These are phyloP conservation scores for Gobio occitaniae DNA, from an alignment of 2,797 vertebrate genomes.

Conservation along the genomic window DNA sequence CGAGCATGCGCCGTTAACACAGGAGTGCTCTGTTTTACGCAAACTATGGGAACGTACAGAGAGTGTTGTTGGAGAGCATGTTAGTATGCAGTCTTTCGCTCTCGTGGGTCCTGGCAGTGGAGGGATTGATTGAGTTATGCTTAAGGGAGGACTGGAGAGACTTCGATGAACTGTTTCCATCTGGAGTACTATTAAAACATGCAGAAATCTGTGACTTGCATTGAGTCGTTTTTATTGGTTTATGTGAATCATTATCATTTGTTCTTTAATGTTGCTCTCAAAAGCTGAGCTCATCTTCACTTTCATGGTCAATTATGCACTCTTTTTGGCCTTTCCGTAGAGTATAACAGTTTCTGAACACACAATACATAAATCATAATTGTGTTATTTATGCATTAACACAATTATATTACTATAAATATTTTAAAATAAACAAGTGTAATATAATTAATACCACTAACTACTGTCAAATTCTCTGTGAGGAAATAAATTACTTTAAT, in stretches of 20 bases:
- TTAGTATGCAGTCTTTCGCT: constrained; percentile 38
- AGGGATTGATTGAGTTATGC: constrained; percentile 53
- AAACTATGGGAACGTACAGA: constrained; percentile 9
- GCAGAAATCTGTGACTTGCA: background rate
- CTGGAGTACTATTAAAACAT: constrained; percentile 6
- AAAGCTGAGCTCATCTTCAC: background rate
- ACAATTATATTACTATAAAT: background rate
- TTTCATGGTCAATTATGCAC: background rate
- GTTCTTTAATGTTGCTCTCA: background rate
- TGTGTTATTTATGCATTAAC: background rate
- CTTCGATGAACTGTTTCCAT: constrained; percentile 20
- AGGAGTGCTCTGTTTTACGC: constrained; percentile 50
- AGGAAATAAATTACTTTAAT: background rate
- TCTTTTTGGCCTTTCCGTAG: background rate
- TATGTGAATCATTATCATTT: background rate
- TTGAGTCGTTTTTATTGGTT: background rate
- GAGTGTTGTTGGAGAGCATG: constrained; percentile 31
- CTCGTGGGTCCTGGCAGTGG: constrained; percentile 41
- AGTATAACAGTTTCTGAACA: background rate
- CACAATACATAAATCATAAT: background rate
- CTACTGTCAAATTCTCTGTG: background rate
- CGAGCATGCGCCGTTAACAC: constrained; percentile 29
- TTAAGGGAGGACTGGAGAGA: constrained; percentile 46
- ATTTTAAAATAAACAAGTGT: background rate
- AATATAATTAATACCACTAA: background rate